Base-by-base conservation (phyloP, 2,113 vertebrate species). In the Cervus canadensis region DNA sequence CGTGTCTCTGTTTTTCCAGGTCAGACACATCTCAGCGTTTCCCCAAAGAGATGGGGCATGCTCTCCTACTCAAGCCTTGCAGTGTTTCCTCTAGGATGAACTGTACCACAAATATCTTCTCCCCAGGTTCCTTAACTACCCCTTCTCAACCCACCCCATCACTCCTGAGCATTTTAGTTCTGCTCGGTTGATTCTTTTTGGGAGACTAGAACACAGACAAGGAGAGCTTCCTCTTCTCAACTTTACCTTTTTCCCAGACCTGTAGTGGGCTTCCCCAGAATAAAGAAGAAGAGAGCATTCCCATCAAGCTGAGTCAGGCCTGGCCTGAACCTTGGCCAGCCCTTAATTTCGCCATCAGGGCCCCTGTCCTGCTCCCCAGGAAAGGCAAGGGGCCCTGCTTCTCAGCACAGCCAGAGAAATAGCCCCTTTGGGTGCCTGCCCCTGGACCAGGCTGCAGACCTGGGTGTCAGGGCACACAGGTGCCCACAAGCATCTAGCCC, bases 131-230 rank as follows among this genome's bases (percentile, higher is more conserved):
- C 45, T 56, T 45, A 54, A 54, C 48, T 84, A 52, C 2, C 10
- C 48, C 54, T 12, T 87, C 9, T 48, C 12, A 43, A 45, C 4
- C 52, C 21, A 89, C 13, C 25, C 67, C 40, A 30, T 45, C 54
- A 87, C 23, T 36, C 74, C 17, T 21, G 26, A 9, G 33, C 48
- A 96, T 89, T 92, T 85, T 71, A 76, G 60, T 76, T 95, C 85
- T 92, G 52, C 62, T 82, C 30, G 81, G 74, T 83, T 52, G 43
- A 64, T 74, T 90, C 25, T 33, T 92, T 67, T 60, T 30, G 11
- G n/a, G 92, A 93, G 67, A 86, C 25, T 57, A 87, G 52, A 93
- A 81, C 33, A 64, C 56, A 93, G 59, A 82, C 62, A 84, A 93
- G 67, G 36, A 93, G 48, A 16, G 25, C 45, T 74, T 36, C 26